phyloP scores from a whole-genome alignment of 2,797 vertebrate species.

The Leptodactylus fallax region DNA sequence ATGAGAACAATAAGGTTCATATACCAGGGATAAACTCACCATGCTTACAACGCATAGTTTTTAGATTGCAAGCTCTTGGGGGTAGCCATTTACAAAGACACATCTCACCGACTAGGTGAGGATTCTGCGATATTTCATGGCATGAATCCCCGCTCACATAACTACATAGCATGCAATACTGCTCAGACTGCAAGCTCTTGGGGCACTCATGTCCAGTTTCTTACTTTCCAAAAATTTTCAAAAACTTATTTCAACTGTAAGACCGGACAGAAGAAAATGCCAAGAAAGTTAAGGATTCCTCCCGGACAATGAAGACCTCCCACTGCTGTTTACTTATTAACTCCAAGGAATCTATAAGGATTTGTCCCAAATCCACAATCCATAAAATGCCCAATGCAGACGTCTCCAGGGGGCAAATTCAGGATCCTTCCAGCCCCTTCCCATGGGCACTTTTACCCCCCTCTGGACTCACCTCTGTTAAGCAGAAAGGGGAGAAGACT shows the following conservation, averaged over 20 bases:
- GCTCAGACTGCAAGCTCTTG: not conserved
- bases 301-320: not conserved
- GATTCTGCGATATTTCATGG: not conserved
- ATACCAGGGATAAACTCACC: no score
- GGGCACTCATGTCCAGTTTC: not conserved
- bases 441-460: not conserved
- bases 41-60: not conserved
- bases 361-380: not conserved
- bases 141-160: not conserved
- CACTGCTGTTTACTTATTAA: not conserved
- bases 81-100: no score
- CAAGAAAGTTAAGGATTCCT: not conserved
- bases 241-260: no score
- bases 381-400: not conserved
- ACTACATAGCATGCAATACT: not conserved
- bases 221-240: no score
- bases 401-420: not conserved
- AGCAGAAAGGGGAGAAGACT: conserved; percentile 40
- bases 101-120: no score
- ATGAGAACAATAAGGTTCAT: no score
- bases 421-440: no score
- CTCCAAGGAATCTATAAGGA: not conserved
- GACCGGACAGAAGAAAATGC: no score
- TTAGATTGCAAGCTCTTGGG: conserved; percentile 13
- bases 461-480: conserved; percentile 54